Evolutionary conservation across 1,140 invertebrate genomes (phyloP).

Genomic region (Drosophila paulistorum): DNA sequence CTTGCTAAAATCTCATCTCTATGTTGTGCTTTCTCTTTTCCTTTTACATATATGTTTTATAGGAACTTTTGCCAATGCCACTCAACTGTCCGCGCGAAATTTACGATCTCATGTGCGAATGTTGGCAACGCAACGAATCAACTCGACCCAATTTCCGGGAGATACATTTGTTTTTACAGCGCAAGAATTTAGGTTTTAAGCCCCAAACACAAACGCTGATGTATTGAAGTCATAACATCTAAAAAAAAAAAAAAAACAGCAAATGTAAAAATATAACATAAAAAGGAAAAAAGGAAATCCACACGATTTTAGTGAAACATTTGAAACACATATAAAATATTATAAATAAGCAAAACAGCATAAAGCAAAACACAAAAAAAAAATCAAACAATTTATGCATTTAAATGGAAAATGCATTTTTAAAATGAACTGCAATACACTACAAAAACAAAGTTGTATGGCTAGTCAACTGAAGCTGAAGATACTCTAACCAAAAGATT

Average conservation of each 20-base stretch:
- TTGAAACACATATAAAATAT: constrained; percentile 30
- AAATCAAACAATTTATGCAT: constrained; percentile 22
- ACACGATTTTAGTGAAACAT: constrained; percentile 56
- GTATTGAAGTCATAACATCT: constrained; percentile 49
- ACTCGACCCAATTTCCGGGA: constrained; percentile 95
- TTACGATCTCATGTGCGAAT: constrained; percentile 96
- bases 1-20: not conserved
- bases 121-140: constrained; percentile 94
- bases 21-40: constrained; percentile 7
- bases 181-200: constrained; percentile 94
- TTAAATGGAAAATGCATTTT: constrained; percentile 47
- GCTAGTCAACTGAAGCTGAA: constrained; percentile 15
- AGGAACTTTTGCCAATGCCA: constrained; percentile 89
- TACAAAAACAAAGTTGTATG: not conserved
- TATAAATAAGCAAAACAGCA: constrained; percentile 10
- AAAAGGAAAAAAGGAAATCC: constrained; percentile 9
- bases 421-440: constrained; percentile 28
- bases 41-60: constrained; percentile 30
- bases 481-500: constrained; percentile 25
- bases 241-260: constrained; percentile 3
- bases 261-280: constrained; percentile 19
- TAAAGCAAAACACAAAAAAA: not conserved
- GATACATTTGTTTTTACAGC: constrained; percentile 95
- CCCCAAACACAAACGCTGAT: constrained; percentile 81
- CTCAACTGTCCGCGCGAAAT: constrained; percentile 94